Conservation (phyloP, 2,797 vertebrate genomes). For the Ctenopoma multispine region DNA sequence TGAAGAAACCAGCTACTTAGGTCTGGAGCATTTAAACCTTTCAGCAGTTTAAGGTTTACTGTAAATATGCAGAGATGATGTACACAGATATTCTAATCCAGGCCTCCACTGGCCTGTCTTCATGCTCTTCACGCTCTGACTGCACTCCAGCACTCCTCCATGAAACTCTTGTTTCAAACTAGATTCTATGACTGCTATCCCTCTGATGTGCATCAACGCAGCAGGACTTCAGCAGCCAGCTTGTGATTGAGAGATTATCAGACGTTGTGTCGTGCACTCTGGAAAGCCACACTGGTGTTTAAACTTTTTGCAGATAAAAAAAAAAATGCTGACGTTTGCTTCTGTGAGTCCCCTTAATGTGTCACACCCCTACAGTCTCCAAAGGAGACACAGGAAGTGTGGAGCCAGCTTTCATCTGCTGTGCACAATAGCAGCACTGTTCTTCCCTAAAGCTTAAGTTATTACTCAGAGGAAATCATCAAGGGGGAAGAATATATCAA, state of each 20-base stretch:
- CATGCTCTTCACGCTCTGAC: neutral
- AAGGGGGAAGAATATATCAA: conserved; percentile 44
- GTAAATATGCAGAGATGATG: conserved; percentile 34
- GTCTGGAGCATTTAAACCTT: conserved; percentile 14
- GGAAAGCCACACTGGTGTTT: conserved; percentile 30
- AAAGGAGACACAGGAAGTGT: conserved; percentile 67
- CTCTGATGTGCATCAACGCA: conserved; percentile 49
- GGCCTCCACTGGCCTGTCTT: neutral
- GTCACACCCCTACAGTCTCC: conserved; percentile 34
- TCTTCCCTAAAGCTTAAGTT: conserved; percentile 51
- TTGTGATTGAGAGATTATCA: conserved; percentile 47
- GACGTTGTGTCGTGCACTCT: neutral
- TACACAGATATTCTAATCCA: neutral
- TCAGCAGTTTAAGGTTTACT: conserved; percentile 8
- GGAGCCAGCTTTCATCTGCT: conserved; percentile 66
- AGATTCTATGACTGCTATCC: conserved; percentile 49
- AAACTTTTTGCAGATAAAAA: conserved; percentile 25
- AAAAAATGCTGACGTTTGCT: conserved; percentile 35
- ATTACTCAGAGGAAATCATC: conserved; percentile 65
- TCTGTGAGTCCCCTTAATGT: conserved; percentile 42
- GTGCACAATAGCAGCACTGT: conserved; percentile 71
- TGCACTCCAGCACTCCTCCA: conserved; percentile 23
- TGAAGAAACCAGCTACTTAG: neutral
- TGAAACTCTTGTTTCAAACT: conserved; percentile 54
- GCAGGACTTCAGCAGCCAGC: conserved; percentile 20